Base-by-base conservation (phyloP, 2,797 vertebrate genomes). In the Syndactyla subalaris region DNA sequence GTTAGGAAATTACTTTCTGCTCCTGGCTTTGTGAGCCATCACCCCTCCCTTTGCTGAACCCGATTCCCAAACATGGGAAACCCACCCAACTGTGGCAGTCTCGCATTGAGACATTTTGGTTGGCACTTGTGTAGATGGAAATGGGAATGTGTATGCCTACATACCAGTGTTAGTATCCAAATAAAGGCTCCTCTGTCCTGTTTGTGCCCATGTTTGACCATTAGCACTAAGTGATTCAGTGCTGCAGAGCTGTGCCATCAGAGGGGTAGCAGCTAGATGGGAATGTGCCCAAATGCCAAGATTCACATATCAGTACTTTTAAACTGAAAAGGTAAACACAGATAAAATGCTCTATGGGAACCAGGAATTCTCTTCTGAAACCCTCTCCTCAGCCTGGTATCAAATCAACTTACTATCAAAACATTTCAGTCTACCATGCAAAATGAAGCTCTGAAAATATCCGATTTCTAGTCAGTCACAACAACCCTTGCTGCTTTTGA, bases 131-230 rank as follows among this genome's bases (percentile, higher is more conserved):
- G 22, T 65, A n/a, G 84, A 34, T 82, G 73, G 91, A 78, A 93
- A 65, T 0, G 34, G 71, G 85, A 78, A 85, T 0, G 20, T 11
- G 3, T 32, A 4, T 29, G 34, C 58, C 86, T 80, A 79, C 52
- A 57, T 73, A 58, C 46, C 86, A 71, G 36, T 29, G 26, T 3
- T 18, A 55, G 41, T 61, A 38, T 39, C 92, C 94, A 93, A 45
- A 89, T 65, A 82, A 95, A 92, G 77, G 29, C 88, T 93, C 59
- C 0, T 3, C 48, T 86, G 10, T 78, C 73, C 68, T 54, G 0
- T 38, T 86, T 76, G 85, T 94, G 96, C 83, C 78, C 45, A 12
- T 86, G 75, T 92, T 91, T 96, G 95, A 93, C 88, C 87, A 78
- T 39, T 43, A 61, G 93, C 81, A 79, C 6, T 2, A 71, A 94